These are phyloP conservation scores for Neotoma lepida DNA, from an alignment of 2,113 vertebrate species.

Conservation along the genomic window DNA sequence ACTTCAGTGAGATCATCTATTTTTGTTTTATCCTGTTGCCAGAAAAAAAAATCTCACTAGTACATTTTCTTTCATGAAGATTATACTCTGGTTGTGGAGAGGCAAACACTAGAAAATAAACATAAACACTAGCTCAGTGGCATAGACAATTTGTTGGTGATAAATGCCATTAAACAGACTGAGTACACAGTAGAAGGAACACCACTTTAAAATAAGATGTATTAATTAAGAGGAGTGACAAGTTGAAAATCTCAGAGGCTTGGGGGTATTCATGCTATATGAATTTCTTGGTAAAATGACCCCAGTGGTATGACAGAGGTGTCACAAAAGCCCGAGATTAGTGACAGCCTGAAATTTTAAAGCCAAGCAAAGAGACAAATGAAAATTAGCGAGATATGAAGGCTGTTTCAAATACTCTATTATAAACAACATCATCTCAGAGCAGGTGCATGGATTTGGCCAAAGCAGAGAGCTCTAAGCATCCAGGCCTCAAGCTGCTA, in stretches of 20 bases:
- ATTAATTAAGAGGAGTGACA: background rate
- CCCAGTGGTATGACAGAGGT: background rate
- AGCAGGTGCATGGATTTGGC: background rate
- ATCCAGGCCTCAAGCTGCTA: too few relatives aligned
- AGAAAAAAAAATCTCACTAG: background rate
- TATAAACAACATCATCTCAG: background rate
- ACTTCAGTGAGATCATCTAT: background rate
- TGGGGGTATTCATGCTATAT: background rate
- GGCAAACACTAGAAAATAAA: background rate
- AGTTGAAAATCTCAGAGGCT: background rate
- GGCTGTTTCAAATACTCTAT: background rate
- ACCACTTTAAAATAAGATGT: background rate
- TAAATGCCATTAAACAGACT: background rate
- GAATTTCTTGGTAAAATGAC: background rate
- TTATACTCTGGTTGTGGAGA: background rate
- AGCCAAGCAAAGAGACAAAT: background rate
- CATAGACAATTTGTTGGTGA: background rate
- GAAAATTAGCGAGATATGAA: background rate
- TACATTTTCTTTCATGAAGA: background rate
- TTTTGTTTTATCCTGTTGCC: constrained; percentile 33
- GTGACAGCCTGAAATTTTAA: background rate
- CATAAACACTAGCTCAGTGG: background rate
- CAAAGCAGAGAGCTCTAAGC: background rate
- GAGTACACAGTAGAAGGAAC: background rate
- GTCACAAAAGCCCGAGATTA: background rate